phyloP scores from a whole-genome alignment of 2,113 vertebrate genomes.

The Choloepus hoffmanni region DNA sequence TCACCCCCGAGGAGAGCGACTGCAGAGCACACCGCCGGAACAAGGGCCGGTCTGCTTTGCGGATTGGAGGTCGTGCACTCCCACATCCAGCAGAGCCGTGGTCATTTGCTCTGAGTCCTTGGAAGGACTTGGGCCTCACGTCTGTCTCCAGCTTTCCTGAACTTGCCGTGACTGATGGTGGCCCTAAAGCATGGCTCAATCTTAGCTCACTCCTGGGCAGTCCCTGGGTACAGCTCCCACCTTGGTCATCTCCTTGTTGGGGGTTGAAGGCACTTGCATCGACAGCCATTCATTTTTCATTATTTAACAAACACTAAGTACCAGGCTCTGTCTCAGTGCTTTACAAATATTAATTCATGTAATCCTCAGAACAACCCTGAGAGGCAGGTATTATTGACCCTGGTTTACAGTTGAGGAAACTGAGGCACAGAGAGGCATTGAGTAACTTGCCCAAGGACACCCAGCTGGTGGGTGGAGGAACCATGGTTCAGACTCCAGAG shows the following conservation, averaged over 20 bases:
- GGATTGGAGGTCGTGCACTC: rapidly evolving
- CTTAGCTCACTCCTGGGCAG: rapidly evolving
- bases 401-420: background rate
- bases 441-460: background rate
- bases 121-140: rapidly evolving
- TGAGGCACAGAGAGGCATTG: background rate
- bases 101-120: no score
- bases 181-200: rapidly evolving
- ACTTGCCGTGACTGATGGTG: rapidly evolving
- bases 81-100: rapidly evolving
- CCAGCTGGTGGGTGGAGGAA: background rate
- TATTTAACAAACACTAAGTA: rapidly evolving
- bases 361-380: background rate
- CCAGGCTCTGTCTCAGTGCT: background rate
- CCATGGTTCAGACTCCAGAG: rapidly evolving
- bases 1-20: rapidly evolving
- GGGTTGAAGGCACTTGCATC: rapidly evolving
- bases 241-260: rapidly evolving
- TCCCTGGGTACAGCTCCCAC: rapidly evolving
- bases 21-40: no score
- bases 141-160: background rate
- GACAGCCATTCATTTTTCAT: rapidly evolving
- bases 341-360: background rate
- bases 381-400: background rate
- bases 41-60: background rate